phyloP scores from a whole-genome alignment of 2,113 vertebrate genomes.

The Theristicus caerulescens region DNA sequence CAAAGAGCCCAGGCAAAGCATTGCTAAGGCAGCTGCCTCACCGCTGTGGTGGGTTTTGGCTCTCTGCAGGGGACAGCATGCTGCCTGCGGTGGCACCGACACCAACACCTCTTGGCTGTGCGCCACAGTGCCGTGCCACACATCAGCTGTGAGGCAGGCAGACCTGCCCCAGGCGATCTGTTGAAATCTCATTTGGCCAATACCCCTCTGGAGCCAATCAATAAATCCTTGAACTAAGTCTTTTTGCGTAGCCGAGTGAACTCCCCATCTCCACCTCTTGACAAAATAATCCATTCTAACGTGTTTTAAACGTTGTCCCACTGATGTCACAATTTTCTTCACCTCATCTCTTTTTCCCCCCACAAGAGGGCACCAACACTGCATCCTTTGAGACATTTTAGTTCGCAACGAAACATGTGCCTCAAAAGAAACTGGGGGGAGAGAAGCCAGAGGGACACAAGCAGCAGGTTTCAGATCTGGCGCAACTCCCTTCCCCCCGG shows the following conservation, averaged over 20 bases:
- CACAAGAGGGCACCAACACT: slow-evolving; percentile 75
- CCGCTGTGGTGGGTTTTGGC: fast-evolving
- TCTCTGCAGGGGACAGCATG: not conserved
- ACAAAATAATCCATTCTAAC: not conserved
- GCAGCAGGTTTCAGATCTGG: not conserved
- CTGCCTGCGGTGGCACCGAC: fast-evolving
- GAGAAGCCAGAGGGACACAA: not conserved
- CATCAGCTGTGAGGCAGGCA: fast-evolving
- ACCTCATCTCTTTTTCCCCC: not conserved
- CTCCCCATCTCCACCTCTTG: not conserved
- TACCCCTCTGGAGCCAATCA: not conserved
- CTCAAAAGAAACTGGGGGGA: not conserved
- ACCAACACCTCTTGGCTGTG: not conserved
- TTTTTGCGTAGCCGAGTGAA: not conserved
- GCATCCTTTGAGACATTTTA: slow-evolving; percentile 25
- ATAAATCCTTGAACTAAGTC: not conserved
- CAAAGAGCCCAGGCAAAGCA: fast-evolving
- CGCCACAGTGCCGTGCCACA: not conserved
- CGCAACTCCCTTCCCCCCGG: not conserved
- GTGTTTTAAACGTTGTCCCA: not conserved
- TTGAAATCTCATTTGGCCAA: not conserved
- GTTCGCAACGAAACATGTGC: not conserved
- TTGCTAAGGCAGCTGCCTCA: not conserved
- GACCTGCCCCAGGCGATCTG: not conserved
- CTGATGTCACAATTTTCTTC: not conserved